phyloP scores from a whole-genome alignment of 2,797 vertebrate genomes.

The Ceryle rudis region DNA sequence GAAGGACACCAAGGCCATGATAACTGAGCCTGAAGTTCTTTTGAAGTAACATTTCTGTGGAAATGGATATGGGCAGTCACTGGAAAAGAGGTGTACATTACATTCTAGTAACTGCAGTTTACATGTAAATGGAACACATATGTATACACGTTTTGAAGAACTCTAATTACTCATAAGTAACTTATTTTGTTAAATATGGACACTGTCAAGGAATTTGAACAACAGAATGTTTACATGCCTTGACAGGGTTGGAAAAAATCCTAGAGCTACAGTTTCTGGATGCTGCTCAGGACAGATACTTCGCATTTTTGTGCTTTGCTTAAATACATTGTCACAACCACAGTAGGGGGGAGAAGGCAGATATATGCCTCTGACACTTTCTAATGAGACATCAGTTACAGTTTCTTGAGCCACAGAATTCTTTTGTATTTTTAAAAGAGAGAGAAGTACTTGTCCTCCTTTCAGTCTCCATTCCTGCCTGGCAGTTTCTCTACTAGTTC shows the following conservation, averaged over 20 bases:
- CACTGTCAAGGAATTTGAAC: not conserved
- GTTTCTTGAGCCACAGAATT: not conserved
- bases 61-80: not conserved
- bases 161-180: not conserved
- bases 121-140: not conserved
- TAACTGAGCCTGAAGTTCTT: not conserved
- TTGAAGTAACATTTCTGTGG: not conserved
- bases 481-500: not conserved
- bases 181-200: not conserved
- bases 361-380: not conserved
- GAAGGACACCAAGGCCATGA: not conserved
- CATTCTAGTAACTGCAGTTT: not conserved
- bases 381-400: not conserved
- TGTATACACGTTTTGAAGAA: not conserved
- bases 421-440: not conserved
- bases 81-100: not conserved
- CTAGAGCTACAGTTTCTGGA: not conserved
- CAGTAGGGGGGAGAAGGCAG: not conserved
- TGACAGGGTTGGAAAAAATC: not conserved
- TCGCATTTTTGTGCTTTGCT: not conserved
- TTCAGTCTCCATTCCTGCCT: not conserved
- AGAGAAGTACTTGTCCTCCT: not conserved
- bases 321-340: not conserved
- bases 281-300: not conserved
- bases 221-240: accelerated